Conservation (phyloP, 2,888 invertebrate genomes). For the Thumatha senex region DNA sequence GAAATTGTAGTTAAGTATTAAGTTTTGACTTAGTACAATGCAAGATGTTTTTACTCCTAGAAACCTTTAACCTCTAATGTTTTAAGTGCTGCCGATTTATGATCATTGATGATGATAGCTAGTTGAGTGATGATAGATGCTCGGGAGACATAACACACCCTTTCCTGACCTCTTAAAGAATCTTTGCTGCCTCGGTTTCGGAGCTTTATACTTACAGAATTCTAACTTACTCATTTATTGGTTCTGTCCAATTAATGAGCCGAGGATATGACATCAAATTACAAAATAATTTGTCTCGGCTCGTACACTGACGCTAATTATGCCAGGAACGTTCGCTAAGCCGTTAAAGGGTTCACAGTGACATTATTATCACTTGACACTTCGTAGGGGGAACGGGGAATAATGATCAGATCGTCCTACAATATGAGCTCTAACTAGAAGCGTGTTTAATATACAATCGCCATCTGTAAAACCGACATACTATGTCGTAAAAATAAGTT, state of each 20-base stretch:
- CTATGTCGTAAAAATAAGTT: slow-evolving; percentile 54
- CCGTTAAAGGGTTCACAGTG: slow-evolving; percentile 41
- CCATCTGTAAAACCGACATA: slow-evolving; percentile 30
- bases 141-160: too few species aligned
- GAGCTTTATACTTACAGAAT: too few species aligned
- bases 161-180: too few species aligned
- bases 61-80: too few species aligned
- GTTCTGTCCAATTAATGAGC: slow-evolving; percentile 28
- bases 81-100: too few species aligned
- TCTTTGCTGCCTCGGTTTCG: too few species aligned
- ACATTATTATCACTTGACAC: slow-evolving; percentile 60
- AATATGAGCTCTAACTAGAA: slow-evolving; percentile 27
- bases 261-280: slow-evolving; percentile 60
- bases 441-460: slow-evolving; percentile 20
- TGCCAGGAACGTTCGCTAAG: slow-evolving; percentile 30
- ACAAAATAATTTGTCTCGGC: slow-evolving; percentile 60
- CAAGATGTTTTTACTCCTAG: too few species aligned
- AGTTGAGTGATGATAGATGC: too few species aligned
- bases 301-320: slow-evolving; percentile 51
- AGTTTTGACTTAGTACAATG: too few species aligned
- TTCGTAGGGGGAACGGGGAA: slow-evolving; percentile 52
- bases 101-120: too few species aligned
- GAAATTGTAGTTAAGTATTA: too few species aligned
- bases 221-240: too few species aligned
- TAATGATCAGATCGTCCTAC: slow-evolving; percentile 54